Evolutionary conservation across 1,140 invertebrate species (phyloP).

Genomic region (Grapholita molesta): DNA sequence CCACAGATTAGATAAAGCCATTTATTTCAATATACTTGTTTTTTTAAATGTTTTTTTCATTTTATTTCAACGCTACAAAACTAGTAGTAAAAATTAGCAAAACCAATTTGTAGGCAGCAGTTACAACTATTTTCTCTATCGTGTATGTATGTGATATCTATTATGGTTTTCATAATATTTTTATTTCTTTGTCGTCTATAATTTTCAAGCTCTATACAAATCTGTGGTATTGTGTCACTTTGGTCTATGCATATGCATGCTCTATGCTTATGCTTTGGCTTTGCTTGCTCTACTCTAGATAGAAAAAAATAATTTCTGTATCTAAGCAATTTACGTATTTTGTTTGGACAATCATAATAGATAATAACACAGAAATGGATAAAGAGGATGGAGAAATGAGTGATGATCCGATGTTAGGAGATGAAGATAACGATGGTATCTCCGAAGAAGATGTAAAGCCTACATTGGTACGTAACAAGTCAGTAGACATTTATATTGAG

Average conservation of each 20-base stretch:
- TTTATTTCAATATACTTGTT: too few relatives aligned
- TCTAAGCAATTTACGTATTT: neutral
- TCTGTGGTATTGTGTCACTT: neutral
- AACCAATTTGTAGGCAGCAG: too few relatives aligned
- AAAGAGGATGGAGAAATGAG: conserved; percentile 80
- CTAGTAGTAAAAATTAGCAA: too few relatives aligned
- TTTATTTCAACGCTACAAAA: too few relatives aligned
- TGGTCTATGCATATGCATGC: too few relatives aligned
- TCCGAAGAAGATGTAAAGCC: conserved; percentile 32
- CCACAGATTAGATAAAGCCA: neutral
- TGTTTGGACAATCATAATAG: neutral
- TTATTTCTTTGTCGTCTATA: too few relatives aligned
- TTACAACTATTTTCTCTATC: too few relatives aligned
- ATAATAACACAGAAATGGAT: conserved; percentile 49
- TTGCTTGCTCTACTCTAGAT: neutral
- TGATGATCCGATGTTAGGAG: conserved; percentile 63
- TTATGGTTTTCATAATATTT: too few relatives aligned
- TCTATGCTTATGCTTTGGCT: too few relatives aligned
- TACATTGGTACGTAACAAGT: conserved; percentile 42
- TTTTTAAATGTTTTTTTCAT: too few relatives aligned
- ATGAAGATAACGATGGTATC: conserved; percentile 40
- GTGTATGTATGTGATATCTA: too few relatives aligned
- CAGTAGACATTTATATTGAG: neutral
- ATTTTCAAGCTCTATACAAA: neutral
- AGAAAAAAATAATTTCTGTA: neutral